phyloP scores from a whole-genome alignment of 2,113 vertebrate genomes.

The Psittacara wagleri region DNA sequence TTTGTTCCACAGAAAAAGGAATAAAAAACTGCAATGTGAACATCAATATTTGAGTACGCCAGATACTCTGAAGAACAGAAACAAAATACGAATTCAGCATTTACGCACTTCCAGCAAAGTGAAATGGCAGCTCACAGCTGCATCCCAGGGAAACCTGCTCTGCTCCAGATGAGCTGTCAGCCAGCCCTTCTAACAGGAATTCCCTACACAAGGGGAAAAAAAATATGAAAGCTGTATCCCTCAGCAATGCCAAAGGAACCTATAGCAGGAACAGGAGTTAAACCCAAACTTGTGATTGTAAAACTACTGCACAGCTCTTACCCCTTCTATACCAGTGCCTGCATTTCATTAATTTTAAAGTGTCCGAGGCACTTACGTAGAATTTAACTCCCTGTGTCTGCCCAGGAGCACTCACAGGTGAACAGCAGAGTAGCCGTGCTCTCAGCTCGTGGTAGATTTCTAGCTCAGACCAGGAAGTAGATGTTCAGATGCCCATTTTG shows the following conservation, averaged over 20 bases:
- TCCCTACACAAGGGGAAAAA: neutral
- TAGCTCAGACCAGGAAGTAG: neutral
- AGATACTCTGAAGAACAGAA: neutral
- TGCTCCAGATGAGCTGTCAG: neutral
- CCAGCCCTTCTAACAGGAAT: neutral
- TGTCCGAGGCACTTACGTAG: neutral
- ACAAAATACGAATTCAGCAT: neutral
- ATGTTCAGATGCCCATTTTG: neutral
- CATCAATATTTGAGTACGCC: neutral
- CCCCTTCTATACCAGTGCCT: neutral
- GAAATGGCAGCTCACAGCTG: neutral
- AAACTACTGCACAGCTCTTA: neutral
- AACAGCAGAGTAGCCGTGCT: neutral
- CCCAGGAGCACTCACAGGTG: neutral
- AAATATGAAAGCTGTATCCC: neutral
- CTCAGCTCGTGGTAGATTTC: neutral
- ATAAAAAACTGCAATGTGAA: neutral
- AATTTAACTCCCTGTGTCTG: neutral
- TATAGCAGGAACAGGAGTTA: neutral
- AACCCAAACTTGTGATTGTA: too few species aligned
- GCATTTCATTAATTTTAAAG: neutral
- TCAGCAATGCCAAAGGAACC: neutral
- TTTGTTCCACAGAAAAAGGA: neutral
- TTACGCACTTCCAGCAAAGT: neutral
- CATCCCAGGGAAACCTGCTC: neutral